Evolutionary conservation across 2,888 invertebrate species (phyloP), one percentile per base, ranked within the genome.

Genomic region (Plebejus melissa): DNA sequence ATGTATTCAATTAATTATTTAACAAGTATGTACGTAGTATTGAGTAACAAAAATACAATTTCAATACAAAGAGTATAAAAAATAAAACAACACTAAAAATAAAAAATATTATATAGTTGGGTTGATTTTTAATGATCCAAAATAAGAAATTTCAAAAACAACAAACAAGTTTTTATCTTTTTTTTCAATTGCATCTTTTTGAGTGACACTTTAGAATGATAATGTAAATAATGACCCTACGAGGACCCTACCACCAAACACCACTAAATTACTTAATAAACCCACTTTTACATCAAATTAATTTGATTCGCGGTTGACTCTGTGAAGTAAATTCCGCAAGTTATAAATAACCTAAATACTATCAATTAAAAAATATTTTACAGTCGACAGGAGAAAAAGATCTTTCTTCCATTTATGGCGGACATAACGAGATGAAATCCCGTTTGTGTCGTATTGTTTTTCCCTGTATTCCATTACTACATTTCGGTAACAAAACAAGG

Each of bases 381-480:
- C 83, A 84, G 82, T 82, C 80, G 80, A 82, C 82, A 80, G 79
- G 77, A 76, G 78, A 79, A 80, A 81, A 82, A 81, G 84, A 85
- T 85, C 84, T 83, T 83, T 83, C 83, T 85, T 83, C 87, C 86
- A 85, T 88, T 84, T 85, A 85, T 83, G 85, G 84, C 80, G 81
- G 83, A 85, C 82, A 84, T 86, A 85, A 87, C 84, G 85, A 86
- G 87, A 85, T 82, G 85, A 86, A 87, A 87, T 87, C 88, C 85
- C 82, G 82, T 80, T 84, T 78, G 81, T 80, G 83, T 85, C 85
- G 83, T 84, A 86, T 86, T 86, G 82, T 85, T 85, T 87, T 86
- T 83, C 83, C 81, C 80, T 83, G 79, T 81, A 77, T 76, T 77
- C 65, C 75, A 77, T 79, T 77, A 76, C 76, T 77, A 78, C 77